Conservation (phyloP, 2,113 vertebrate species). For the Poeciliopsis retropinna region DNA sequence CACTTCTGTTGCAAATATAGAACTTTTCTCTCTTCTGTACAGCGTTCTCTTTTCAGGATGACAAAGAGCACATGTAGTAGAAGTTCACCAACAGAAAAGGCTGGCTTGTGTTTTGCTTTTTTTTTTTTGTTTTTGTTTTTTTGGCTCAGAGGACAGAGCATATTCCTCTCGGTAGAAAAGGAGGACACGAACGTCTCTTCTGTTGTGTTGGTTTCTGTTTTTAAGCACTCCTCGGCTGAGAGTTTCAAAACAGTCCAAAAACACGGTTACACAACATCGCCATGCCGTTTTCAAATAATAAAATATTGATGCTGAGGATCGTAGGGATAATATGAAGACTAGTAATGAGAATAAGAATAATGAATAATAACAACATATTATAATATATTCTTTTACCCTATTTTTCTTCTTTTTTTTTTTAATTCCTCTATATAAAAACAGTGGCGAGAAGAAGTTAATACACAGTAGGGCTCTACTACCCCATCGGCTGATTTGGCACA, state of each 20-base stretch:
- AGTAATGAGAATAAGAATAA: slow-evolving; percentile 72
- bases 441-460: slow-evolving; percentile 62
- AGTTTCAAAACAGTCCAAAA: slow-evolving; percentile 64
- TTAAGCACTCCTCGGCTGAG: slow-evolving; percentile 44
- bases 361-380: slow-evolving; percentile 71
- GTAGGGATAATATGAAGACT: slow-evolving; percentile 69
- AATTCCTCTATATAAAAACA: slow-evolving; percentile 70
- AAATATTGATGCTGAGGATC: slow-evolving; percentile 62
- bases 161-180: slow-evolving; percentile 65
- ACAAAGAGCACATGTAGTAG: slow-evolving; percentile 42
- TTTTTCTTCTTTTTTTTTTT: slow-evolving; percentile 17
- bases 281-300: slow-evolving; percentile 73
- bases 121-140: neutral
- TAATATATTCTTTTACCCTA: neutral
- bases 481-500: slow-evolving; percentile 73
- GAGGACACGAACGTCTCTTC: slow-evolving; percentile 51
- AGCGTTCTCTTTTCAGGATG: slow-evolving; percentile 52
- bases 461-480: slow-evolving; percentile 62
- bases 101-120: slow-evolving; percentile 15
- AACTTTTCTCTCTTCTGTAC: slow-evolving; percentile 70
- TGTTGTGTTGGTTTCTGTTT: slow-evolving; percentile 47
- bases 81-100: slow-evolving; percentile 60
- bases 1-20: slow-evolving; percentile 76
- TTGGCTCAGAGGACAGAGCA: slow-evolving; percentile 53
- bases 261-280: slow-evolving; percentile 69